Conservation (phyloP, 2,888 invertebrate species). For the Vanessa cardui region DNA sequence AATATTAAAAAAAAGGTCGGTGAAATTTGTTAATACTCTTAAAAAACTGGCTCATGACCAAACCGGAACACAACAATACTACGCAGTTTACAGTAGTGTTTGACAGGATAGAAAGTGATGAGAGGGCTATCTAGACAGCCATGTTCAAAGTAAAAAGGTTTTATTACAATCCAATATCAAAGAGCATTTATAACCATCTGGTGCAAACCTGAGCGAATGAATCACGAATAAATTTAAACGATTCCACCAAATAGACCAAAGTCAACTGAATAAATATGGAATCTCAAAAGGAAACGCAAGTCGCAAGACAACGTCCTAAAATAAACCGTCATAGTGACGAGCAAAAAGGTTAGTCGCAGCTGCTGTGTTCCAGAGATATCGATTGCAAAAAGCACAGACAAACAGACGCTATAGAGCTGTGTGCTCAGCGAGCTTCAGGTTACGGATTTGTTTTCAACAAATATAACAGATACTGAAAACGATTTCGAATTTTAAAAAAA, state of each 20-base stretch:
- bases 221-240: constrained; percentile 1
- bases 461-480: neutral
- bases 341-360: constrained; percentile 58
- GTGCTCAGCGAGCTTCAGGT: constrained; percentile 49
- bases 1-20: no score
- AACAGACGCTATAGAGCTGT: constrained; percentile 55
- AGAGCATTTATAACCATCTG: neutral
- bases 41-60: no score
- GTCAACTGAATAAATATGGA: constrained; percentile 12
- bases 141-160: no score
- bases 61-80: no score
- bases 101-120: no score
- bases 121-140: no score
- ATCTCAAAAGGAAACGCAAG: constrained; percentile 33
- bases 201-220: neutral
- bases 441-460: constrained; percentile 17
- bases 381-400: constrained; percentile 66
- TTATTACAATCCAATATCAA: neutral
- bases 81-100: no score
- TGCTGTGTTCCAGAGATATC: constrained; percentile 74
- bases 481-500: neutral
- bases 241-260: constrained; percentile 5
- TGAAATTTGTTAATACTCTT: no score
- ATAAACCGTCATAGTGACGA: constrained; percentile 40
- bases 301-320: constrained; percentile 29